Evolutionary conservation across 1,140 invertebrate genomes (phyloP), one percentile per base, ranked within the genome.

Genomic region (Leptoteleia sp.): DNA sequence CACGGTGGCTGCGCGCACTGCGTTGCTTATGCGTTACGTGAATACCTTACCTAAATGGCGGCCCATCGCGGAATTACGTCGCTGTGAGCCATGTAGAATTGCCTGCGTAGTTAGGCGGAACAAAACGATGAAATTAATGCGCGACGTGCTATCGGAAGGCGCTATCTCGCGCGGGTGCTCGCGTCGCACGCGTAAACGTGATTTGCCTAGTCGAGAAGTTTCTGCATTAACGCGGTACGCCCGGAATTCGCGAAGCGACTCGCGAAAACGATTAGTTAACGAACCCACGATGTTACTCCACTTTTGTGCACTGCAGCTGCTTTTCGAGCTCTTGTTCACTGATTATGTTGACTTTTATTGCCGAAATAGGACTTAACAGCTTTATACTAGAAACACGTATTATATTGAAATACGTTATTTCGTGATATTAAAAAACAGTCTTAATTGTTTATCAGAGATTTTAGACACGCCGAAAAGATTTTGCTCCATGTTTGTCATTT

Each of bases 11-110:
- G 83, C 78, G 81, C 81, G 78, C 65, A 16, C 76, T 70, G 57
- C 76, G 77, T 84, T 84, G 82, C 84, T 85, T 85, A 85, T 84
- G 84, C 80, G 83, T 83, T 84, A 84, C 84, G 84, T 84, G 84
- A 84, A 85, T 83, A 81, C 81, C 81, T 84, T 84, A 83, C 81
- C 68, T 78, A 82, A 84, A 79, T 61, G 80, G 80, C 52, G 48
- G 73, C 40, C 40, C 73, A 70, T 73, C 38, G 68, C 54, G 15
- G 64, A 72, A 62, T 70, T 75, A 71, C 61, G 57, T 64, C 11
- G 4, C 59, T 9, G 52, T 55, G 57, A 75, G 45, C 47, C 72
- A 68, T 77, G 57, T 62, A 57, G 42, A 45, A 76, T 70, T 50
- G 57, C n/a, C 67, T 50, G 61, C 54, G 57, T 75, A 62, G 79